Conservation (phyloP, 2,113 vertebrate genomes). For the Zosterops hypoxanthus region DNA sequence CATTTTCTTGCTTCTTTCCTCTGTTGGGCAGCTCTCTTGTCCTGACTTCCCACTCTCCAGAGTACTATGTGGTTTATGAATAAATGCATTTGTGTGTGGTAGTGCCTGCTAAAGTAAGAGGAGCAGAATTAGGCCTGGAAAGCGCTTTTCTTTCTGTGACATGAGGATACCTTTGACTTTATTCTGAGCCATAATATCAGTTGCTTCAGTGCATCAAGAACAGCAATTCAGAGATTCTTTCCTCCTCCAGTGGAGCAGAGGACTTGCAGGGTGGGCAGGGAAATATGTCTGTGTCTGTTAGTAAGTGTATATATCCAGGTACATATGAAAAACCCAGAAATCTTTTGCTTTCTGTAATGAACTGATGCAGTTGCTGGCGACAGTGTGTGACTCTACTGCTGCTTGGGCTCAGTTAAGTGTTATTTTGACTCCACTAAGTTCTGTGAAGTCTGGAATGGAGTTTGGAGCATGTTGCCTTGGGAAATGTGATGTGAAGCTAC, state of each 20-base stretch:
- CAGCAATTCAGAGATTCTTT: neutral
- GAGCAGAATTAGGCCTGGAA: neutral
- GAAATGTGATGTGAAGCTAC: neutral
- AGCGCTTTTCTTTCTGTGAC: neutral
- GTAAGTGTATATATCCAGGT: accelerated
- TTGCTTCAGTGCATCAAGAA: neutral
- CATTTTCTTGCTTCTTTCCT: neutral
- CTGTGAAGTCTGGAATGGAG: neutral
- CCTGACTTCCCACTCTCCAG: neutral
- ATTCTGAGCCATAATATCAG: neutral
- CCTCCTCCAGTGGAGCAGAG: neutral
- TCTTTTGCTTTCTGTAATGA: neutral
- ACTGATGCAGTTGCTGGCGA: neutral
- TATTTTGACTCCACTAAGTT: neutral
- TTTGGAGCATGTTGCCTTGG: neutral
- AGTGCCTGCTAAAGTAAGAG: neutral
- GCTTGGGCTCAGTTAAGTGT: neutral
- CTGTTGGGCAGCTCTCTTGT: neutral
- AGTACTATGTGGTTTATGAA: neutral
- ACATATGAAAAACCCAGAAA: neutral
- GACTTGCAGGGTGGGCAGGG: neutral
- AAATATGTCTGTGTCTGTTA: accelerated
- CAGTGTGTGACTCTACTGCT: neutral
- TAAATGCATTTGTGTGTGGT: neutral
- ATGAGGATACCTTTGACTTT: neutral